Base-by-base conservation (phyloP, 2,797 vertebrate species). In the Gouania willdenowi region DNA sequence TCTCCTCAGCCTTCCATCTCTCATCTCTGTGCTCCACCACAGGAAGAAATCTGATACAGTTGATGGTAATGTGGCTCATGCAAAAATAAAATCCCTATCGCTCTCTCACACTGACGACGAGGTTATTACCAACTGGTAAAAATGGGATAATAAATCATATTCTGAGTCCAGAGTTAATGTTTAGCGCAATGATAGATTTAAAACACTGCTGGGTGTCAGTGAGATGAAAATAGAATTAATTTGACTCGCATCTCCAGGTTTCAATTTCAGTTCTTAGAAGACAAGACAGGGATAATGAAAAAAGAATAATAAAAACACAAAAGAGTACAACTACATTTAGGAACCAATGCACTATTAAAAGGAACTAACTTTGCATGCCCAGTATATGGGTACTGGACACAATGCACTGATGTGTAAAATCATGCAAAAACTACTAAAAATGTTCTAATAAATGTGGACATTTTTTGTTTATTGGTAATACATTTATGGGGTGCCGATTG, bases 81-180 rank as follows among this genome's bases (percentile, higher is more conserved):
- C 71, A 77, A 81, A 80, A 83, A 72, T 77, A 75, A 84, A 80
- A 67, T 64, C 44, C 44, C 46, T 49, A 73, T 81, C 64, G 11
- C 30, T 77, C 58, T 54, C 48, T 41, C 14, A 19, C 41, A 43
- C 26, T 26, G 34, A 34, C 66, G 66, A 61, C 66, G 66, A 61
- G 56, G 69, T 66, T 79, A 74, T 78, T 70, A 70, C 45, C 30
- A 42, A 48, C 47, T 58, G 41, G 41, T 66, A 41, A 46, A 75
- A 76, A 71, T 58, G 40, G 5, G 50, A 17, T 32, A 32, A 36
- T 75, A 61, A 71, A 75, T 82, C 71, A 73, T 57, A 8, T 30
- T 45, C 58, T 37, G 20, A 23, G 29, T 45, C 14, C 24, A 22
- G 41, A 39, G 25, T 39, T 42, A 54, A 52, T 42, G 18, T 66